A percentile compares a stretch with the other conserved stretches of the same genome.
phyloP scores from a whole-genome alignment of 2,888 invertebrate species.

The Seira musarum region DNA sequence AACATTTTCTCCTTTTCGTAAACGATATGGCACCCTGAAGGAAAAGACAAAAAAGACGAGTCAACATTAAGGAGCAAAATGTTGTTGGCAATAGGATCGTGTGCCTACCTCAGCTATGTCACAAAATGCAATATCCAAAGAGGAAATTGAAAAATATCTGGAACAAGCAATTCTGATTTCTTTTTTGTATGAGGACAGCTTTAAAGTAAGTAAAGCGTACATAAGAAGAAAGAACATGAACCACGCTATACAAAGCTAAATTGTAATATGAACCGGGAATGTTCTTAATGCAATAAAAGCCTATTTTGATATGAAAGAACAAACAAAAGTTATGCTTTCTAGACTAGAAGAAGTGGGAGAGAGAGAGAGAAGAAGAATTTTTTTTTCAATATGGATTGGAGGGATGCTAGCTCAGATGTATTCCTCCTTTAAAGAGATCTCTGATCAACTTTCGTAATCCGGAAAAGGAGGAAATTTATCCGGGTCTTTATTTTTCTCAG shows the following conservation, averaged over 20 bases:
- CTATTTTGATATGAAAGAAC: constrained; percentile 1
- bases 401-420: background rate
- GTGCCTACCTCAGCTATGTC: constrained; percentile 31
- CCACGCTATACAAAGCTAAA: background rate
- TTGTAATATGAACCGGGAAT: constrained; percentile 9
- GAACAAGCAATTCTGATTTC: constrained; percentile 48
- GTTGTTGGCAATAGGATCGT: background rate
- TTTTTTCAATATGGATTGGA: no score
- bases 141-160: constrained; percentile 67
- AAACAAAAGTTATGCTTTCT: background rate
- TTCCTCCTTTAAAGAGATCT: constrained; percentile 10
- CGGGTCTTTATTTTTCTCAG: constrained; percentile 36
- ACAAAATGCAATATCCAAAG: constrained; percentile 61
- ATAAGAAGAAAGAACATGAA: constrained; percentile 20
- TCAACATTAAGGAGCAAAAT: constrained; percentile 12
- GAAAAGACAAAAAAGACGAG: constrained; percentile 36
- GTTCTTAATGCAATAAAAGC: constrained; percentile 5
- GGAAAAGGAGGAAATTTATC: constrained; percentile 55
- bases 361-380: constrained; percentile 10
- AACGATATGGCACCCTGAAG: constrained; percentile 21
- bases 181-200: background rate
- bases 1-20: background rate
- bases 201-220: background rate
- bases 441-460: constrained; percentile 56
- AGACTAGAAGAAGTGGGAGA: background rate